Conservation (phyloP, 1,140 invertebrate genomes). For the Apocrypta bakeri region DNA sequence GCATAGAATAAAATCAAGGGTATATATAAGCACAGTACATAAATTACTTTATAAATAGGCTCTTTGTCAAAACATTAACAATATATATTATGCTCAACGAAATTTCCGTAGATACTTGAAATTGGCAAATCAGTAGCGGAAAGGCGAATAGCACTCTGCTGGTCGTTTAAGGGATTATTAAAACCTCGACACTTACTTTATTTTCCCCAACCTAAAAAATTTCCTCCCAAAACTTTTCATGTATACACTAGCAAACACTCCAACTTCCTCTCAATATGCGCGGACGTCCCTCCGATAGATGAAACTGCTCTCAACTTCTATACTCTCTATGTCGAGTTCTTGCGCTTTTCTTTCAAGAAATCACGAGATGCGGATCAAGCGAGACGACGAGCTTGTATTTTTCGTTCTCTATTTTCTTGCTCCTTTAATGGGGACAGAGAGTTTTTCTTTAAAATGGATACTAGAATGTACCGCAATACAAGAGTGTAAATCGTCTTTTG, state of each 20-base stretch:
- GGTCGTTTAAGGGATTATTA: slow-evolving; percentile 4
- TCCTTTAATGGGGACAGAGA: neutral
- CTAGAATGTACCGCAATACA: neutral
- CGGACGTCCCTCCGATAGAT: slow-evolving; percentile 7
- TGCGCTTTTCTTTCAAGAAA: neutral
- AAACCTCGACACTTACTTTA: neutral
- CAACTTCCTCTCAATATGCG: neutral
- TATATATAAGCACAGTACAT: no score
- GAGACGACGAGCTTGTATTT: neutral
- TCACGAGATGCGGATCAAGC: slow-evolving; percentile 16
- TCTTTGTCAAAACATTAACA: no score
- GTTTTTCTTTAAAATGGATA: neutral
- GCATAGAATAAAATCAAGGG: no score
- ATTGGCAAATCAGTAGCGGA: neutral
- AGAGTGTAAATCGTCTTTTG: no score
- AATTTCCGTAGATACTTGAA: neutral
- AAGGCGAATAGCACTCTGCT: neutral
- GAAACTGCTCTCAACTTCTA: neutral
- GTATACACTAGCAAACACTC: neutral
- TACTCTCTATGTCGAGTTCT: slow-evolving; percentile 3
- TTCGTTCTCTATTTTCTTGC: neutral
- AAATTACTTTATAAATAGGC: no score
- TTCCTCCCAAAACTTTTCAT: slow-evolving; percentile 10
- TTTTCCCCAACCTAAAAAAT: neutral
- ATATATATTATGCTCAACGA: no score